phyloP scores from a whole-genome alignment of 2,797 vertebrate genomes.

The Esox masquinongy region DNA sequence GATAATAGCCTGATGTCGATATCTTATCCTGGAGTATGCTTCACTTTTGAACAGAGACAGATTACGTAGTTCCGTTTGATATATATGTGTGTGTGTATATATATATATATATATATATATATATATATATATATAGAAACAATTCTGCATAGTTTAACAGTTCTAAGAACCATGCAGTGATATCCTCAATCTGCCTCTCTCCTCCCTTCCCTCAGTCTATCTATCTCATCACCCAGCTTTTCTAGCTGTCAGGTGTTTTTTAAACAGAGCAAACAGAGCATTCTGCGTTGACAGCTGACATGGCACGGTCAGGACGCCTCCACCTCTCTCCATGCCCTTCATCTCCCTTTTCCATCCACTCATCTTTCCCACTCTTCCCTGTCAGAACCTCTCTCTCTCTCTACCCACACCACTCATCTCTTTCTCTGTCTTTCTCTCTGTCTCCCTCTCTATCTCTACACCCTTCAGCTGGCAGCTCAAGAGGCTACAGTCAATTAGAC shows the following conservation, averaged over 20 bases:
- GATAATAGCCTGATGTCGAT: not conserved
- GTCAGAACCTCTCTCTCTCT: not conserved
- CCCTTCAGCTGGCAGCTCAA: not conserved
- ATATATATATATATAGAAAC: too few relatives aligned
- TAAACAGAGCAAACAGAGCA: conserved; percentile 36
- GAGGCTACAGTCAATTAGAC: not conserved
- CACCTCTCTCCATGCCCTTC: too few relatives aligned
- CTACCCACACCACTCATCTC: not conserved
- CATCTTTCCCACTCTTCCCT: not conserved
- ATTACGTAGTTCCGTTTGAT: too few relatives aligned
- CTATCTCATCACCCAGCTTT: conserved; percentile 41
- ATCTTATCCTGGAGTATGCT: too few relatives aligned
- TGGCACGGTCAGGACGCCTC: conserved; percentile 56
- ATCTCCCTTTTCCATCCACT: not conserved
- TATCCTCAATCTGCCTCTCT: conserved; percentile 21
- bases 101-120: too few relatives aligned
- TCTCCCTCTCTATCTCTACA: not conserved
- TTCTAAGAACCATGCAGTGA: too few relatives aligned
- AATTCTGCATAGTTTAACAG: too few relatives aligned
- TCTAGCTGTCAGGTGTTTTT: conserved; percentile 46
- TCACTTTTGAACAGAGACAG: too few relatives aligned
- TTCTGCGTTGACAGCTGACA: conserved; percentile 54
- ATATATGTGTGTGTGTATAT: too few relatives aligned
- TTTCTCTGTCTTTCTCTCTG: not conserved
- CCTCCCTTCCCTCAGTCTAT: conserved; percentile 10